Conservation (phyloP, 2,113 vertebrate genomes). For the Coreoperca whiteheadi region DNA sequence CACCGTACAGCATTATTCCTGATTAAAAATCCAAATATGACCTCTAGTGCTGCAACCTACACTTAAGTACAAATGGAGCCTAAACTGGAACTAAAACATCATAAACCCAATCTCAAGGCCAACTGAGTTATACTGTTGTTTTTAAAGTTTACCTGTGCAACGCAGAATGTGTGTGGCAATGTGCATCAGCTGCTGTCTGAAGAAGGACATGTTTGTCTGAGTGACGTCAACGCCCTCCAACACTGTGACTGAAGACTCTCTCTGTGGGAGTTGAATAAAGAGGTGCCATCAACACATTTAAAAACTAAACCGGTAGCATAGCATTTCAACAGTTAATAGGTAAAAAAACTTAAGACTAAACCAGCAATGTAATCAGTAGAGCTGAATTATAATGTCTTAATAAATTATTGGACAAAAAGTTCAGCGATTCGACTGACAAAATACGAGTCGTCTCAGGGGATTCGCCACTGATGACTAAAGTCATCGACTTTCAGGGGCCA, state of each 20-base stretch:
- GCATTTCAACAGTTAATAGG: background rate
- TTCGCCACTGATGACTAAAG: background rate
- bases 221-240: constrained; percentile 90
- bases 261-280: constrained; percentile 41
- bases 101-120: background rate
- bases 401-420: background rate
- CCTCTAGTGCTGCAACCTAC: background rate
- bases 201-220: constrained; percentile 91
- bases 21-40: background rate
- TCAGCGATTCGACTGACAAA: background rate
- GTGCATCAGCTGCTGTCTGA: constrained; percentile 89
- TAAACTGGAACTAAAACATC: background rate
- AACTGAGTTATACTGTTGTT: background rate
- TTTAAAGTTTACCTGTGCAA: constrained; percentile 84
- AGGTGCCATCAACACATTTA: background rate
- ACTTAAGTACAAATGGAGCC: background rate
- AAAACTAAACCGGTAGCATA: too few relatives aligned
- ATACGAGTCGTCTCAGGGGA: background rate
- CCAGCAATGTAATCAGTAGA: background rate
- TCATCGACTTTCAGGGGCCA: background rate
- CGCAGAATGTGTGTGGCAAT: constrained; percentile 91
- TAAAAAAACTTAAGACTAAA: background rate
- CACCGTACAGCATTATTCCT: background rate
- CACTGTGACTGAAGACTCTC: constrained; percentile 89
- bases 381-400: background rate